These are phyloP conservation scores for Papilio protenor DNA, from an alignment of 2,888 invertebrate species.

Conservation along the genomic window DNA sequence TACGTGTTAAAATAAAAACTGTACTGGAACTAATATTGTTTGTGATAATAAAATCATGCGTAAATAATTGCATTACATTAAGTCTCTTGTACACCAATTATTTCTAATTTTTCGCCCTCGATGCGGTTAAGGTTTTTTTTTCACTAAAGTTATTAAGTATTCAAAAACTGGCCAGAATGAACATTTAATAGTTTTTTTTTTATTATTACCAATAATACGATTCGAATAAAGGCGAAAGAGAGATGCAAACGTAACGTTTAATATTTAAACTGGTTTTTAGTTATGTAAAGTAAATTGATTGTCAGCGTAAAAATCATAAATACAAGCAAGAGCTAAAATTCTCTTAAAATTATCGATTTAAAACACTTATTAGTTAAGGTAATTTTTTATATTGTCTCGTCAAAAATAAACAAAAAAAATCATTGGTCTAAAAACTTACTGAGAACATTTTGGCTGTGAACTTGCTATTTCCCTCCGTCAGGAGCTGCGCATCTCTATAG, in stretches of 20 bases:
- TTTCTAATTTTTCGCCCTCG: background rate
- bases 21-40: background rate
- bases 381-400: no score
- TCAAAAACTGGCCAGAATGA: background rate
- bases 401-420: no score
- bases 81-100: background rate
- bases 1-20: conserved; percentile 23
- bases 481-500: conserved; percentile 46
- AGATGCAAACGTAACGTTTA: no score
- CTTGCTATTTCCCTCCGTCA: conserved; percentile 58
- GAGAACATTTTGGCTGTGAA: conserved; percentile 67
- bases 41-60: background rate
- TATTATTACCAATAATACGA: no score
- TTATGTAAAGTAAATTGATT: no score
- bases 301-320: no score
- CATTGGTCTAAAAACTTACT: conserved; percentile 56
- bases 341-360: no score
- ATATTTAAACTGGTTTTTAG: no score
- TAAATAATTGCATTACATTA: background rate
- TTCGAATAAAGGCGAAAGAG: no score
- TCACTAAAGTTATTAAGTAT: background rate
- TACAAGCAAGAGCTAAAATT: no score
- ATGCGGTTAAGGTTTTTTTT: background rate
- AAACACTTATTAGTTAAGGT: no score
- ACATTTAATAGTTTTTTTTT: background rate